Base-by-base conservation (phyloP, 2,888 invertebrate species). In the Ochropleura plecta region DNA sequence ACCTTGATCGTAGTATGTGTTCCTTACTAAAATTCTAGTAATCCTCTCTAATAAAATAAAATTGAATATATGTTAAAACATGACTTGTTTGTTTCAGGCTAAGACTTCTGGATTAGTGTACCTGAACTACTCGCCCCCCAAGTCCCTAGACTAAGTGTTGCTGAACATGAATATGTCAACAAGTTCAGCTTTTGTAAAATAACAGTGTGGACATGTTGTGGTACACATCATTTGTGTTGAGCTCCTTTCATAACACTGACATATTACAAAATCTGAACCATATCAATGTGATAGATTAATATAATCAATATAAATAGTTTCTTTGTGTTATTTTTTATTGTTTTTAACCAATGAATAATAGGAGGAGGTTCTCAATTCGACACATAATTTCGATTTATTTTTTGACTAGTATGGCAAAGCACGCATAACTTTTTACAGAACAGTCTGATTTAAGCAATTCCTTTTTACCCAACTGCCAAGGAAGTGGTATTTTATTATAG, bases 101-200 rank as follows among this genome's bases (percentile, higher is more conserved):
- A 97, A 97, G 90, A 90, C 97, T 42, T 96, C 97, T 0, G 98
- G 97, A 30, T 90, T 97, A 49, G 91, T 98, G 79, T 97, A 97
- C 92, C 94, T 98, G 69, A 97, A 98, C 96, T 97, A 93, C 92
- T 95, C 94, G 60, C 97, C 97, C 40, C 98, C 98, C 87, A 95
- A 96, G 90, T 95, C 96, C 79, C 84, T 97, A 86, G 97, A 97
- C 88, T 97, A 96, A 94, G 81, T 77, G 18, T 49, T 14, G 73
- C 75, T 53, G 73, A 63, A 48, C 67, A 69, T 68, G 46, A 30
- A 53, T 63, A 63, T 46, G 49, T 64, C 42, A 71, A 70, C 55
- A 64, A 59, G 64, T 72, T 78, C 77, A 82, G 73, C 68, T 78
- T 87, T 82, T 79, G 73, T 86, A 77, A 76, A 73, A 69, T 62